Base-by-base conservation (phyloP, 2,888 invertebrate species). In the Apomyelois bistriatella region DNA sequence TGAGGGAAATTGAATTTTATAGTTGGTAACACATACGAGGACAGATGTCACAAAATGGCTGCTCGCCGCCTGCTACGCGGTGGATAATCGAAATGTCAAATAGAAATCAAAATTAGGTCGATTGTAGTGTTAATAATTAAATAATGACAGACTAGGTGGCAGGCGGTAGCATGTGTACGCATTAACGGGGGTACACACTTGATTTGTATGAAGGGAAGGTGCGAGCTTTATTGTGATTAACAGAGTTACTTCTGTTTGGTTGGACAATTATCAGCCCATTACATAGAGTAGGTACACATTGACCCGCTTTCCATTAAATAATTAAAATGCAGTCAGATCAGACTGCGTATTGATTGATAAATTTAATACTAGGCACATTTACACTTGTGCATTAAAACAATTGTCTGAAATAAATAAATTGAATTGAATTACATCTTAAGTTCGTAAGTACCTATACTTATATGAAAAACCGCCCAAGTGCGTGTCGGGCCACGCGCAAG, bases 1-100 rank as follows among this genome's bases (percentile, higher is more conserved):
- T 87, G 88, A 85, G 53, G 90, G 88, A 90, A 90, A 90, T 90
- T 89, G 89, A 90, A 90, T 90, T 90, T 90, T 89, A 88, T 89
- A 90, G 87, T 82, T 88, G 76, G 84, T 79, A 88, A 87, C 88
- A 88, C 88, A 88, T 82, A 80, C 72, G 80, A 85, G 83, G 87
- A 90, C 90, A 90, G 89, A 89, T 90, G 90, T 89, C 87, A 85
- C 83, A 86, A 84, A 87, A 87, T 87, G 82, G 79, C 79, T 71
- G 79, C 76, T 68, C 70, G 85, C 83, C 83, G 74, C 72, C 77
- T 85, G 85, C 82, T 75, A 76, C 73, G 74, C 72, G 76, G 70
- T 71, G 74, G 75, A 79, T 84, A 85, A 88, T 86, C 82, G 81
- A 87, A 90, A 86, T 85, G 85, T 89, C 86, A 89, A 89, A 90